These are phyloP conservation scores for Chrysopilus asiliformis DNA, from an alignment of 2,888 invertebrate species.

Conservation along the genomic window DNA sequence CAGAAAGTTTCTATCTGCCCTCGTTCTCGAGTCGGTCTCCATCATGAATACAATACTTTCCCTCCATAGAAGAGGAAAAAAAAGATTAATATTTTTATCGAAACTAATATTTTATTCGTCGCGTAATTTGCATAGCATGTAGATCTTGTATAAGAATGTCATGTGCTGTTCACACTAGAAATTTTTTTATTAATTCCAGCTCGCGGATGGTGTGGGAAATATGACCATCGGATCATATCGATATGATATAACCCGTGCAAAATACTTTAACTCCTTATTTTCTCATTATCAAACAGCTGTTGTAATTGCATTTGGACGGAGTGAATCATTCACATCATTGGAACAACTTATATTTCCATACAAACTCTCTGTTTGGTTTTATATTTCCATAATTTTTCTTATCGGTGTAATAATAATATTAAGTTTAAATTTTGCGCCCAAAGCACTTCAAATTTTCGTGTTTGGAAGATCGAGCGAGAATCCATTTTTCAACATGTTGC, in stretches of 20 bases:
- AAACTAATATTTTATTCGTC: too few relatives aligned
- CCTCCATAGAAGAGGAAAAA: too few relatives aligned
- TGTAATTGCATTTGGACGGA: slow-evolving; percentile 7
- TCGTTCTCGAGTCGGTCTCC: too few relatives aligned
- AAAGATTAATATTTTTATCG: too few relatives aligned
- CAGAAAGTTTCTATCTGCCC: too few relatives aligned
- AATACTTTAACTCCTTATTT: neutral
- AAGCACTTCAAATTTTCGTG: slow-evolving; percentile 6
- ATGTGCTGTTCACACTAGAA: too few relatives aligned
- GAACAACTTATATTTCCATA: slow-evolving; percentile 11
- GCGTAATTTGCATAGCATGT: too few relatives aligned
- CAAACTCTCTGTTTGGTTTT: slow-evolving; percentile 6
- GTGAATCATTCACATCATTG: slow-evolving; percentile 6
- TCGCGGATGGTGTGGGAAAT: too few relatives aligned
- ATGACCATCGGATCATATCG: neutral
- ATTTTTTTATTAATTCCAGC: too few relatives aligned
- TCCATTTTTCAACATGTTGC: slow-evolving; percentile 10
- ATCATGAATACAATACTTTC: too few relatives aligned
- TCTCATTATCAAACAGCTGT: slow-evolving; percentile 1
- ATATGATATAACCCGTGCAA: neutral
- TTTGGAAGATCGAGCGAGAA: slow-evolving; percentile 6
- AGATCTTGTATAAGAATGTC: too few relatives aligned
- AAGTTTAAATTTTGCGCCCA: slow-evolving; percentile 3
- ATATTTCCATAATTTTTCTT: slow-evolving; percentile 4
- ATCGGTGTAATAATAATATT: slow-evolving; percentile 2